Conservation (phyloP, 2,888 invertebrate genomes). For the Sylvicola cinctus region DNA sequence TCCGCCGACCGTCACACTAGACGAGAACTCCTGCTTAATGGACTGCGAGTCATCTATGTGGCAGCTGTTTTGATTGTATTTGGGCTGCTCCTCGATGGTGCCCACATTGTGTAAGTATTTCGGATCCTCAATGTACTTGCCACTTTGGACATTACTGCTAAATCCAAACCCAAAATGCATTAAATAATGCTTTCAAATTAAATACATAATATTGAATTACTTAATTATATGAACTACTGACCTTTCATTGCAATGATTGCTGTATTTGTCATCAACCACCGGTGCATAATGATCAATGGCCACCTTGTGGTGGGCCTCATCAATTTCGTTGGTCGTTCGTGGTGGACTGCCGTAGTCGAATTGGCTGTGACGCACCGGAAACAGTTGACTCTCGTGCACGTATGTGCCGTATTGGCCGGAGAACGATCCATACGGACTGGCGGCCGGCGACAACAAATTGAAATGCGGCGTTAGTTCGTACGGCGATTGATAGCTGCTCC, state of each 20-base stretch:
- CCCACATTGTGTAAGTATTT: conserved; percentile 18
- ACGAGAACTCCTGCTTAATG: conserved; percentile 7
- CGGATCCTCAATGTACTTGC: conserved; percentile 23
- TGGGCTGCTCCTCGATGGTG: conserved; percentile 15
- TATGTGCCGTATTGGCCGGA: conserved; percentile 43
- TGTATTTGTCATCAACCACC: conserved; percentile 18
- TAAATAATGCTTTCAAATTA: background rate
- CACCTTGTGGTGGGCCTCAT: conserved; percentile 29
- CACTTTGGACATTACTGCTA: conserved; percentile 13
- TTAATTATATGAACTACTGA: conserved; percentile 10
- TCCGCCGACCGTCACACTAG: conserved; percentile 10
- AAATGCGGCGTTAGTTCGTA: conserved; percentile 59
- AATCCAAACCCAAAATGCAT: background rate
- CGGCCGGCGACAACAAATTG: conserved; percentile 47
- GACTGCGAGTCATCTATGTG: conserved; percentile 14
- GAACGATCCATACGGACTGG: conserved; percentile 42
- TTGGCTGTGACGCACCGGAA: conserved; percentile 38
- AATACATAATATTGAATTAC: background rate
- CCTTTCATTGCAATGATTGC: conserved; percentile 16
- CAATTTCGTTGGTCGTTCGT: conserved; percentile 34
- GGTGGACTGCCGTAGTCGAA: conserved; percentile 26
- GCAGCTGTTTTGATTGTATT: conserved; percentile 13
- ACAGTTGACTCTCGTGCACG: conserved; percentile 52
- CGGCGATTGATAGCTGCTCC: conserved; percentile 53
- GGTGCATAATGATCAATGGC: conserved; percentile 32